Conservation (phyloP, 2,888 invertebrate species). For the Ptycholaimellus sp. region DNA sequence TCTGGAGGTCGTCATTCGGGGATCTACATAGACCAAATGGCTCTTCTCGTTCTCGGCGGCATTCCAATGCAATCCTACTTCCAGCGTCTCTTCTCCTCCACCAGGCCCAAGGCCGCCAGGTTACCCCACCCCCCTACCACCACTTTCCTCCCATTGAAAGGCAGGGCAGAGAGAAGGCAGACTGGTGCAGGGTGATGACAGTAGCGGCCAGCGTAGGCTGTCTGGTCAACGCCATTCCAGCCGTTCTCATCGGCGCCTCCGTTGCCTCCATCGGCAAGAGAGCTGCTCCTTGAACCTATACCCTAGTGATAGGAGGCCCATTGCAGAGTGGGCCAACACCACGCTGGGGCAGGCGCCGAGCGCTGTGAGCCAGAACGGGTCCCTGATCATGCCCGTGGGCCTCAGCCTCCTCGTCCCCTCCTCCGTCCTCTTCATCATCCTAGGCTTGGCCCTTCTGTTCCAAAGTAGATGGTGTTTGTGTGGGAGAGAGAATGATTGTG, state of each 20-base stretch:
- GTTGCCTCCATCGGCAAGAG: conserved; percentile 17
- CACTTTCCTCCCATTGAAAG: too few species aligned
- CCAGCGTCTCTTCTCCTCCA: conserved; percentile 23
- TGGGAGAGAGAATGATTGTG: too few species aligned
- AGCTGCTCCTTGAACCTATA: neutral
- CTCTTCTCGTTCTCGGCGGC: conserved; percentile 2
- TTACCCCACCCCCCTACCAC: too few species aligned
- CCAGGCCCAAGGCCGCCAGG: conserved; percentile 15
- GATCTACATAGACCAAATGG: conserved; percentile 1
- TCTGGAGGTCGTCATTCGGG: conserved; percentile 1
- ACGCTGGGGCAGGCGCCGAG: neutral
- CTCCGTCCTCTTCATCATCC: conserved; percentile 11
- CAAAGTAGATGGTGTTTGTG: too few species aligned
- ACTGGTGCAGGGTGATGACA: conserved; percentile 16
- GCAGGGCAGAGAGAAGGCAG: conserved; percentile 11
- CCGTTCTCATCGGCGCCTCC: conserved; percentile 22
- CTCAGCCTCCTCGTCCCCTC: conserved; percentile 17
- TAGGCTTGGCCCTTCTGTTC: too few species aligned
- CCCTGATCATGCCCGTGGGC: conserved; percentile 1
- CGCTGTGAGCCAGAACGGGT: conserved; percentile 2
- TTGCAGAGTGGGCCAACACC: conserved; percentile 4
- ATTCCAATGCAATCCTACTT: conserved; percentile 16
- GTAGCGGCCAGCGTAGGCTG: conserved; percentile 17
- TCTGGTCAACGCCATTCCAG: conserved; percentile 20
- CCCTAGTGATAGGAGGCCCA: neutral